phyloP scores from a whole-genome alignment of 1,140 invertebrate species.

The Stegodyphus mimosarum region DNA sequence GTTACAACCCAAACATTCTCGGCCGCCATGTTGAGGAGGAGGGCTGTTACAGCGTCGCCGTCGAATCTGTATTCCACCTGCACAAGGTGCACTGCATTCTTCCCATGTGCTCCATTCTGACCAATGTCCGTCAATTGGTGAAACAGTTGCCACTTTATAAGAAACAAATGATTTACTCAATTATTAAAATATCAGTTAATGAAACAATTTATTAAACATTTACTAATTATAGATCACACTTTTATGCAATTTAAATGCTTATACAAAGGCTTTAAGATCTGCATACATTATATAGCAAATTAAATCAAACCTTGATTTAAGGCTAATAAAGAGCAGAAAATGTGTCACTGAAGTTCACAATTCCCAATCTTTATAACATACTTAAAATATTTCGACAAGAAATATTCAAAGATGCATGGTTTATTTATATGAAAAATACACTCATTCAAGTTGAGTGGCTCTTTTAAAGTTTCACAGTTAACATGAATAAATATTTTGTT shows the following conservation, averaged over 20 bases:
- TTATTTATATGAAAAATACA: no score
- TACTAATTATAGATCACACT: neutral
- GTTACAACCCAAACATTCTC: constrained; percentile 77
- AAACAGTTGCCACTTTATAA: constrained; percentile 4
- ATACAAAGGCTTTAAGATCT: neutral
- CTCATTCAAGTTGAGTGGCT: no score
- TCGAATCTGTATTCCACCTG: constrained; percentile 66
- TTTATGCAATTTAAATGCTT: constrained; percentile 9
- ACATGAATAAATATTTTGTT: no score
- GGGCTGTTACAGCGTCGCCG: constrained; percentile 76
- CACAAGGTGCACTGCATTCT: constrained; percentile 67
- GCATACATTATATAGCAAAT: neutral
- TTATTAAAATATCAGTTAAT: no score
- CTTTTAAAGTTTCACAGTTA: no score
- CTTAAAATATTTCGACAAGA: no score
- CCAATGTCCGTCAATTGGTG: constrained; percentile 66
- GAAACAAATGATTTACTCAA: no score
- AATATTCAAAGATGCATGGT: no score
- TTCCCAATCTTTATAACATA: no score
- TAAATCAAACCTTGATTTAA: neutral
- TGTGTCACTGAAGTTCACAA: no score
- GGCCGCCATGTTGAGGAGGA: constrained; percentile 73
- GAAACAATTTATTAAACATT: no score
- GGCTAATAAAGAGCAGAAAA: no score
- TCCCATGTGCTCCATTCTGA: constrained; percentile 69